Conservation (phyloP, 2,888 invertebrate genomes). For the Eristalis tenax region DNA sequence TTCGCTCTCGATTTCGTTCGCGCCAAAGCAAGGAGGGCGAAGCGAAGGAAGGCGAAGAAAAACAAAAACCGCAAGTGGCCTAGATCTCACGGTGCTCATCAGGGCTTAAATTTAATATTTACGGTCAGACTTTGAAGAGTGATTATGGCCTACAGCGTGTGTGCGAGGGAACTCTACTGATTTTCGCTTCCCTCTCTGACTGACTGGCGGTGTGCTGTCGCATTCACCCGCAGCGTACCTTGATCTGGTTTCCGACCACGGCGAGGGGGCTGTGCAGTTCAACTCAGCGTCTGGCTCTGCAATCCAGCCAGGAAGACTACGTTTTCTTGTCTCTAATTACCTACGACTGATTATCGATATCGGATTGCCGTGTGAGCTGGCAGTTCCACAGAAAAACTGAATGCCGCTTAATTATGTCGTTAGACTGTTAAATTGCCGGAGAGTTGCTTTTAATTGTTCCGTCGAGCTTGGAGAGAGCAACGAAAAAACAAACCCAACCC, state of each 20-base stretch:
- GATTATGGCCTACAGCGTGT: not conserved
- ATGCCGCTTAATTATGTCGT: conserved; percentile 53
- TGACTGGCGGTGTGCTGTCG: conserved; percentile 37
- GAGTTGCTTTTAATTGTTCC: conserved; percentile 29
- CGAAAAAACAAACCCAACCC: not conserved
- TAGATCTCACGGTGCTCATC: conserved; percentile 75
- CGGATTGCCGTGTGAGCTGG: conserved; percentile 39
- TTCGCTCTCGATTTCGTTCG: conserved; percentile 66
- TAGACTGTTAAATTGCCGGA: conserved; percentile 50
- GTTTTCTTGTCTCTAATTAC: conserved; percentile 44
- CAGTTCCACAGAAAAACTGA: conserved; percentile 8
- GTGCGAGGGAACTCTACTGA: not conserved
- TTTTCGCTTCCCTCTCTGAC: not conserved
- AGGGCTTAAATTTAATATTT: conserved; percentile 67
- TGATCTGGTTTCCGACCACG: conserved; percentile 60
- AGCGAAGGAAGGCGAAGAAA: conserved; percentile 24
- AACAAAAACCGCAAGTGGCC: conserved; percentile 67
- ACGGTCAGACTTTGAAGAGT: conserved; percentile 52
- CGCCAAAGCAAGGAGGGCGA: not conserved
- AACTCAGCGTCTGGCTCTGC: not conserved
- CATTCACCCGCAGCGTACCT: conserved; percentile 37
- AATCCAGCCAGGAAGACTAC: conserved; percentile 45
- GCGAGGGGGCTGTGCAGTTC: not conserved
- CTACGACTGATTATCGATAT: conserved; percentile 40
- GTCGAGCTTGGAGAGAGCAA: conserved; percentile 11